Evolutionary conservation across 2,888 invertebrate genomes (phyloP).

Genomic region (Oeneis ivallda): DNA sequence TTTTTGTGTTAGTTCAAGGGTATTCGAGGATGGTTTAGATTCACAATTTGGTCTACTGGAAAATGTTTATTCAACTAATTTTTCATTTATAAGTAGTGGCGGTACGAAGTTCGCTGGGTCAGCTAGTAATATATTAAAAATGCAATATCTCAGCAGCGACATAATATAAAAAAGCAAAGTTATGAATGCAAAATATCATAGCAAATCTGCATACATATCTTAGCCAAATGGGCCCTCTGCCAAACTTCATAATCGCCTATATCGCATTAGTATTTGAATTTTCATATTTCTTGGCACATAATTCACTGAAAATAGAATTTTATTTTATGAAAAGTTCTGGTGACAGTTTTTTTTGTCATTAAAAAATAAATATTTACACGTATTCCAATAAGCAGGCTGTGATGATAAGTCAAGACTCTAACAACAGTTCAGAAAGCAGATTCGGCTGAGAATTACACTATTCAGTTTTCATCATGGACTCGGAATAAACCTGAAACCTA

Average conservation of each 20-base stretch:
- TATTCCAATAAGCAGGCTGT: too few species aligned
- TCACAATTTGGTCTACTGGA: too few species aligned
- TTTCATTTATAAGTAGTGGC: too few species aligned
- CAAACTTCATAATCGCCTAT: conserved; percentile 37
- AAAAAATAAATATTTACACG: not conserved
- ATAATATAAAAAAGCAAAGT: not conserved
- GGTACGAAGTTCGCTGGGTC: too few species aligned
- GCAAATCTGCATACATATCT: conserved; percentile 21
- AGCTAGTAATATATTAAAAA: not conserved
- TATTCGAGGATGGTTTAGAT: too few species aligned
- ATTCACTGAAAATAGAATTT: conserved; percentile 14
- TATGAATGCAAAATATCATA: conserved; percentile 19
- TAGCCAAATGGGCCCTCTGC: conserved; percentile 36
- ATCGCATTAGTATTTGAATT: conserved; percentile 35
- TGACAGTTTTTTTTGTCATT: not conserved
- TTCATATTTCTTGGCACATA: conserved; percentile 33
- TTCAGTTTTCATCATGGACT: too few species aligned
- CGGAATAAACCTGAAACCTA: too few species aligned
- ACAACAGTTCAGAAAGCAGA: too few species aligned
- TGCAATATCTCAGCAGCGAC: not conserved
- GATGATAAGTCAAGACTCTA: not conserved
- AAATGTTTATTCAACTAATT: too few species aligned
- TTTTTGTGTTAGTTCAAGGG: too few species aligned
- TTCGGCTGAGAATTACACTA: not conserved
- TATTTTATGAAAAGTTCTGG: not conserved